Evolutionary conservation across 1,140 invertebrate species (phyloP).

Genomic region (Drosophila setifemur): DNA sequence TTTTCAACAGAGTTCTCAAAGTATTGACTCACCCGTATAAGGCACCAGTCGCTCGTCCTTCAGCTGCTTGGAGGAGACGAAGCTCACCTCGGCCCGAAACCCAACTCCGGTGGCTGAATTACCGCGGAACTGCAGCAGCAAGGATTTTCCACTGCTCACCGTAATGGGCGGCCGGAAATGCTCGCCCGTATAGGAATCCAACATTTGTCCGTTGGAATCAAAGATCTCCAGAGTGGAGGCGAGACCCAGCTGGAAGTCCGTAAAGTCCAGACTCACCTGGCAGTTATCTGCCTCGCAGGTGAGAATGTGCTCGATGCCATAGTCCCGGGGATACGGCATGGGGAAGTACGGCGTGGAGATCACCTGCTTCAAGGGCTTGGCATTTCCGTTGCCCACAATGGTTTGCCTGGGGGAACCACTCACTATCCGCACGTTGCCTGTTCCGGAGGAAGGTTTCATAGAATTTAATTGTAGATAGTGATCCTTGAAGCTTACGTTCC

Average conservation of each 20-base stretch:
- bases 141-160: conserved; percentile 85
- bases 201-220: conserved; percentile 87
- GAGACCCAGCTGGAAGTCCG: conserved; percentile 87
- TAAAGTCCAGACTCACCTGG: conserved; percentile 86
- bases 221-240: conserved; percentile 89
- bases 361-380: conserved; percentile 68
- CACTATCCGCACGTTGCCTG: conserved; percentile 86
- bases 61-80: conserved; percentile 84
- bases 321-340: conserved; percentile 87
- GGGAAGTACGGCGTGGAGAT: conserved; percentile 88
- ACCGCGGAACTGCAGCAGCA: conserved; percentile 88
- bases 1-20: too few relatives aligned
- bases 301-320: conserved; percentile 87
- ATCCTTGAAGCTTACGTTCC: conserved; percentile 84
- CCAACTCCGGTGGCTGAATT: conserved; percentile 88
- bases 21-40: conserved; percentile 84
- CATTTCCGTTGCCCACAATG: conserved; percentile 58
- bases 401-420: conserved; percentile 82
- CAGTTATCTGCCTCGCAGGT: conserved; percentile 84
- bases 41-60: conserved; percentile 84
- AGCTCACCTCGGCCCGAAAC: conserved; percentile 88
- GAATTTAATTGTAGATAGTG: not conserved
- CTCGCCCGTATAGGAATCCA: conserved; percentile 87
- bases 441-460: not conserved
- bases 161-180: conserved; percentile 88